Base-by-base conservation (phyloP, 2,113 vertebrate genomes). In the Platichthys flesus region DNA sequence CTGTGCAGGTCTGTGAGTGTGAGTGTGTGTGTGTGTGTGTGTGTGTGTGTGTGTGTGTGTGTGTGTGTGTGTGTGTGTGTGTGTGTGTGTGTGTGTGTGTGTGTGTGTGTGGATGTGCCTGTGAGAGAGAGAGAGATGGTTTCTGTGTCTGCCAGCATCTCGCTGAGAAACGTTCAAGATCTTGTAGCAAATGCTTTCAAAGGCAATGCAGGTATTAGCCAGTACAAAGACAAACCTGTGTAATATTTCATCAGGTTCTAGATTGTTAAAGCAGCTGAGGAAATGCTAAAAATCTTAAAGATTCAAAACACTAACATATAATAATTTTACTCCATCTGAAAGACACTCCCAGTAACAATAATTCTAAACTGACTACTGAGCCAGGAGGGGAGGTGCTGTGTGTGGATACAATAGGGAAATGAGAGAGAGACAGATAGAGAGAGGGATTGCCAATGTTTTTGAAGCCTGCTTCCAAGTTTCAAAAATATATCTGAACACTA, bases 191-290 rank as follows among this genome's bases (percentile, higher is more conserved):
- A 62, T 67, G 71, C 62, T 54, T 76, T 37, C 49, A 71, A 55
- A 82, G 75, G 67, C 13, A 60, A 26, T 71, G 60, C 35, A 16
- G 20, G 3, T 28, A 59, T 84, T 68, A 60, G 71, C 65, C 74
- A 83, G 67, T 56, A 58, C 14, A 67, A 68, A 83, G 67, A 35
- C 67, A 77, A 51, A 71, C 74, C 61, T 61, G 60, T 74, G 77
- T 61, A 81, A 87, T 85, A 87, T 88, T 90, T 88, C 26, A 83
- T 71, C 0, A 21, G 37, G 12, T 47, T 75, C 49, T 89, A 61
- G 24, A 88, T 86, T 89, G 84, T 89, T 88, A 77, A 90, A 77
- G 76, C 45, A 20, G 64, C 64, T 49, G 64, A 81, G 67, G 74
- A 76, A 63, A 81, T 2, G 45, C 15, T 67, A 31, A 70, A 76